Evolutionary conservation across 2,888 invertebrate species (phyloP).

Genomic region (Folsomia candida): DNA sequence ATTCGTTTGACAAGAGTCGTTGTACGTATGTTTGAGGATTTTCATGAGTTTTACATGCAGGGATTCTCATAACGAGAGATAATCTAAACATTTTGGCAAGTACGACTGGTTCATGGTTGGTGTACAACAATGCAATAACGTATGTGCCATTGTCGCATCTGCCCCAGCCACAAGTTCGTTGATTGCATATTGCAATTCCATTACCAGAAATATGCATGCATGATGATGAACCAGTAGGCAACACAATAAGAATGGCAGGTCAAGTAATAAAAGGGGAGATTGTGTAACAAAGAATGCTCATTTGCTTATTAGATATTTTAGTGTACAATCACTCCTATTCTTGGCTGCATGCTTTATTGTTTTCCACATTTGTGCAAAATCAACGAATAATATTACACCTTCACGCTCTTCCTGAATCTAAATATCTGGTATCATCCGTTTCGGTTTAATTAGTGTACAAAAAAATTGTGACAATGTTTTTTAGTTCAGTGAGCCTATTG

Average conservation of each 20-base stretch:
- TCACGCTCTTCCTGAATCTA: not conserved
- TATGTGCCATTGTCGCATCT: too few relatives aligned
- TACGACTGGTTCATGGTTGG: not conserved
- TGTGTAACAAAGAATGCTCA: not conserved
- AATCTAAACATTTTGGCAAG: not conserved
- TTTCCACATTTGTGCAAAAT: not conserved
- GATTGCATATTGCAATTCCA: too few relatives aligned
- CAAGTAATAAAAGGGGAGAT: not conserved
- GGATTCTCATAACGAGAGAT: too few relatives aligned
- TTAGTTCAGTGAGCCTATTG: not conserved
- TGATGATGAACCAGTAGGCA: too few relatives aligned
- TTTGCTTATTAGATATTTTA: not conserved
- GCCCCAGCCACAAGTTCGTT: too few relatives aligned
- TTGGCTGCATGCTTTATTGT: not conserved
- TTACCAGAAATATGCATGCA: too few relatives aligned
- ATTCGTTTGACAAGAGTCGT: too few relatives aligned
- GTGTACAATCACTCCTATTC: too few relatives aligned
- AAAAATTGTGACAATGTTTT: not conserved
- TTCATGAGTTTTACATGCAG: too few relatives aligned
- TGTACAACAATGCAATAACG: not conserved
- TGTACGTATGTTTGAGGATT: too few relatives aligned
- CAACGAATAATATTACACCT: not conserved
- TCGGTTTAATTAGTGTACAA: not conserved
- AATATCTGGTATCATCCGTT: not conserved
- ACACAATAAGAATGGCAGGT: too few relatives aligned